These are phyloP conservation scores for Periophthalmodon schlosseri DNA, from an alignment of 2,113 vertebrate genomes.

Conservation along the genomic window DNA sequence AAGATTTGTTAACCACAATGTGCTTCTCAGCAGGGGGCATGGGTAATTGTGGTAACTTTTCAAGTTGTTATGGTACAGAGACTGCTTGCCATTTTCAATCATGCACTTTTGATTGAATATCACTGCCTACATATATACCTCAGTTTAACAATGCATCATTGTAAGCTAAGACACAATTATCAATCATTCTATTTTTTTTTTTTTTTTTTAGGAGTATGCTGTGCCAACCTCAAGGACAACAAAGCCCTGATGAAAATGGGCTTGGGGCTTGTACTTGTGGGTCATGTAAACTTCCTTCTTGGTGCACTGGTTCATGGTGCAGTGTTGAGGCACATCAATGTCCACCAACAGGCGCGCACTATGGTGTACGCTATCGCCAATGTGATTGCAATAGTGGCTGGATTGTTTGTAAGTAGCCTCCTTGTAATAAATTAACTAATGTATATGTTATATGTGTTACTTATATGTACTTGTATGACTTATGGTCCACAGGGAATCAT, in stretches of 20 bases:
- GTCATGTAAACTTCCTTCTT: conserved; percentile 87
- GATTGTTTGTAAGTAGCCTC: conserved; percentile 80
- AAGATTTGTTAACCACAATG: not conserved
- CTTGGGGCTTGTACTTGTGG: conserved; percentile 86
- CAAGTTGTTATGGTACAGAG: not conserved
- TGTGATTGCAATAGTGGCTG: conserved; percentile 77
- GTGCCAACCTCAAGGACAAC: conserved; percentile 76
- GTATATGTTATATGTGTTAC: not conserved
- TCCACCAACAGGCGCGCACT: conserved; percentile 51
- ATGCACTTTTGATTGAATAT: not conserved
- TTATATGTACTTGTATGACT: not conserved
- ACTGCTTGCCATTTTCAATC: conserved; percentile 6
- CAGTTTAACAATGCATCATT: not conserved
- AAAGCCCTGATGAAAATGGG: conserved; percentile 91
- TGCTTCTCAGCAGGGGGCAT: conserved; percentile 24
- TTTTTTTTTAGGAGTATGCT: conserved; percentile 57
- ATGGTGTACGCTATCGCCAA: conserved; percentile 83
- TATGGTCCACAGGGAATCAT: conserved; percentile 68
- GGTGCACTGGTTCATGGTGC: conserved; percentile 83
- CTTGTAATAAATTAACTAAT: not conserved
- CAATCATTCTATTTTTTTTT: not conserved
- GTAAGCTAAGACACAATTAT: not conserved
- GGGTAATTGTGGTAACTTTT: conserved; percentile 21
- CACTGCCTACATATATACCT: conserved; percentile 7
- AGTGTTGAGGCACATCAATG: conserved; percentile 81